phyloP scores from a whole-genome alignment of 2,797 vertebrate species.

The Sebastes steindachneri region DNA sequence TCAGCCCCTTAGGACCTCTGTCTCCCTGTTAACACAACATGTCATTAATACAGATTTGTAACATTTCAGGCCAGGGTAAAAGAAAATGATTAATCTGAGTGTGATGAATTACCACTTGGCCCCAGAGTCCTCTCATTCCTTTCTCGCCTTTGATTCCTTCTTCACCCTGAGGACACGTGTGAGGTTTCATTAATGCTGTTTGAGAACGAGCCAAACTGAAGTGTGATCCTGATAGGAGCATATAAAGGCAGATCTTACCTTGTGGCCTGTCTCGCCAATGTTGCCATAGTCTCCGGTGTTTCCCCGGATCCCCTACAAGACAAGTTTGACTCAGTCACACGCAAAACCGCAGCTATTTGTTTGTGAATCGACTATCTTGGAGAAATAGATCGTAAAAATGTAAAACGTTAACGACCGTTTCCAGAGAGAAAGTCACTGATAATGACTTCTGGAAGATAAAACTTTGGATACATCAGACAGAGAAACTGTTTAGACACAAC shows the following conservation, averaged over 20 bases:
- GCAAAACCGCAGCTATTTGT: background rate
- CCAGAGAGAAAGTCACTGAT: background rate
- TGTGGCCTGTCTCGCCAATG: conserved; percentile 77
- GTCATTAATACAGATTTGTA: conserved; percentile 35
- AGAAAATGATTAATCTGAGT: conserved; percentile 8
- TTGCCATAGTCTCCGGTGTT: conserved; percentile 75
- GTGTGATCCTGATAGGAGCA: background rate
- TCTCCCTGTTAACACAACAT: conserved; percentile 73
- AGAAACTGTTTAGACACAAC: conserved; percentile 1
- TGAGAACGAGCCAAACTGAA: conserved; percentile 16
- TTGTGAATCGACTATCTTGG: background rate
- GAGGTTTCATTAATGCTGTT: conserved; percentile 44
- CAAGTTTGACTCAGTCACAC: conserved; percentile 8
- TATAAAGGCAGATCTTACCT: conserved; percentile 58
- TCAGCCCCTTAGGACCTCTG: conserved; percentile 83
- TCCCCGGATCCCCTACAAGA: conserved; percentile 75
- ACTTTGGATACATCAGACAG: conserved; percentile 1
- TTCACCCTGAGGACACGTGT: conserved; percentile 69
- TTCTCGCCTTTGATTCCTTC: conserved; percentile 82
- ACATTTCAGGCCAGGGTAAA: background rate
- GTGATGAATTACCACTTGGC: conserved; percentile 73
- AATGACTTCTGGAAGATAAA: conserved; percentile 1
- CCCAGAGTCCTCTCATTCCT: conserved; percentile 76
- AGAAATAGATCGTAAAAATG: background rate
- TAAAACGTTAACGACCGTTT: background rate